These are phyloP conservation scores for Strigamia maritima DNA, from an alignment of 2,888 invertebrate genomes.

Conservation along the genomic window DNA sequence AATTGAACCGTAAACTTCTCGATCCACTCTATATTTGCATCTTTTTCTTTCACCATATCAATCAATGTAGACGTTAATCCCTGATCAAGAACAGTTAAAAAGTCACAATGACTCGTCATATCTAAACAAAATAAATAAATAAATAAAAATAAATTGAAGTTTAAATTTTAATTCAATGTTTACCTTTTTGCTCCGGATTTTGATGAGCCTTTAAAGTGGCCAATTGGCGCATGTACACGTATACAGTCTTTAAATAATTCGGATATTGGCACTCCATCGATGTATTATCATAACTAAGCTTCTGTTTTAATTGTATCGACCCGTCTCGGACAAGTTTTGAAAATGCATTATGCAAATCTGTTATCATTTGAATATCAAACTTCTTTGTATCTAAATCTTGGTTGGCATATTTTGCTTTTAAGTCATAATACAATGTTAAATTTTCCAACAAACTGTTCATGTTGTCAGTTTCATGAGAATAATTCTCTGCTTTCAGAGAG, in stretches of 20 bases:
- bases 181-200: neutral
- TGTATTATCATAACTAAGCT: neutral
- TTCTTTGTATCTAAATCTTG: neutral
- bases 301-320: neutral
- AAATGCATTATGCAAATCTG: neutral
- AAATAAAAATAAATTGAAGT: neutral
- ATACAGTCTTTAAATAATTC: neutral
- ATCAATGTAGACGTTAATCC: neutral
- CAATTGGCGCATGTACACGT: neutral
- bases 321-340: neutral
- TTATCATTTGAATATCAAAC: neutral
- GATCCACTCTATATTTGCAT: neutral
- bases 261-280: neutral
- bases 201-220: neutral
- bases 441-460: neutral
- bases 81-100: neutral
- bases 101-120: neutral
- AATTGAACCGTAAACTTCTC: neutral
- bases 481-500: neutral
- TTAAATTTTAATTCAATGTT: neutral
- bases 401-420: neutral
- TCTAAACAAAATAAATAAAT: neutral
- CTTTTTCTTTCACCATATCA: constrained; percentile 1
- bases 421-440: neutral
- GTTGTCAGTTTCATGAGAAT: neutral